These are phyloP conservation scores for Drosophila orena DNA, from an alignment of 1,140 invertebrate species.

Conservation along the genomic window DNA sequence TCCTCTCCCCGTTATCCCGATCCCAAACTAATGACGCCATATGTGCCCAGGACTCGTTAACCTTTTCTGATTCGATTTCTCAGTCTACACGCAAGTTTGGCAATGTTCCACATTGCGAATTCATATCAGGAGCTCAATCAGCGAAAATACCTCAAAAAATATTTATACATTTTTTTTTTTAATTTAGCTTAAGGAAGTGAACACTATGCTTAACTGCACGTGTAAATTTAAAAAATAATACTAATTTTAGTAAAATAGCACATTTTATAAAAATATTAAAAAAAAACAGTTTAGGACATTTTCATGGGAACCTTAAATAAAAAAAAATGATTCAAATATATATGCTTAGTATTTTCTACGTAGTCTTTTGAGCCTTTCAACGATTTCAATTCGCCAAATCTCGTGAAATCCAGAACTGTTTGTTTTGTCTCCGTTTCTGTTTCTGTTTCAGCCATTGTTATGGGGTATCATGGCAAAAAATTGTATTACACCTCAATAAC, in stretches of 20 bases:
- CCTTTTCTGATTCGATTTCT: slow-evolving; percentile 71
- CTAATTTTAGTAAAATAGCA: too few relatives aligned
- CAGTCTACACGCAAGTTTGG: slow-evolving; percentile 19
- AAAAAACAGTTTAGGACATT: too few relatives aligned
- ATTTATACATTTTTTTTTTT: too few relatives aligned
- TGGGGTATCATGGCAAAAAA: slow-evolving; percentile 81
- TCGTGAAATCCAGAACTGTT: background rate
- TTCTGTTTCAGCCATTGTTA: slow-evolving; percentile 55
- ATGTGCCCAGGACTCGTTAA: slow-evolving; percentile 79
- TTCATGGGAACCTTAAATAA: too few relatives aligned
- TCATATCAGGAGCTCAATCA: background rate
- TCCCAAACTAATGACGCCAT: slow-evolving; percentile 72
- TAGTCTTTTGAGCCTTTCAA: too few relatives aligned
- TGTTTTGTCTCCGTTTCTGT: slow-evolving; percentile 9
- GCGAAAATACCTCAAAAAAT: too few relatives aligned
- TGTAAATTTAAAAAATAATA: too few relatives aligned
- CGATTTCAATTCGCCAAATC: background rate
- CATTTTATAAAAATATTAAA: background rate
- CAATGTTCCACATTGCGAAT: slow-evolving; percentile 18
- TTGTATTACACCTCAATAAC: slow-evolving; percentile 85
- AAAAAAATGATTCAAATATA: too few relatives aligned
- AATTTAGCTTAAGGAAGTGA: background rate
- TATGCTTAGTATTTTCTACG: too few relatives aligned
- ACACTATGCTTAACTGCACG: background rate
- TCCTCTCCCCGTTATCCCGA: too few relatives aligned